phyloP scores from a whole-genome alignment of 2,113 vertebrate genomes.

The Lathamus discolor region DNA sequence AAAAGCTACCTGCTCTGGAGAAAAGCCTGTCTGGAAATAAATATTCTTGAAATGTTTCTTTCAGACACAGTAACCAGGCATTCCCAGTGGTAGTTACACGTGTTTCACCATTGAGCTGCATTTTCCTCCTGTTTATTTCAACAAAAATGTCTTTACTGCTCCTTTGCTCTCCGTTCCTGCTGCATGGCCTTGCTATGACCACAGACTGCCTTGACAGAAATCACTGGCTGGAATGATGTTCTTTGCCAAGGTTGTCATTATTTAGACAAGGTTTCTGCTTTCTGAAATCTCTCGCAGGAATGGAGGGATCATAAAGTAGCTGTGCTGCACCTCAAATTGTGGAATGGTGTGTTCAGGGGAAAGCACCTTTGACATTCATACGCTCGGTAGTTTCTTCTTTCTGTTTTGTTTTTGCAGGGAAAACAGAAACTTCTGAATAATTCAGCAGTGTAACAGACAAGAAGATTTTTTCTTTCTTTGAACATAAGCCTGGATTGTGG shows the following conservation, averaged over 20 bases:
- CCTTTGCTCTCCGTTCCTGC: neutral
- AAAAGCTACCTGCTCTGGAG: neutral
- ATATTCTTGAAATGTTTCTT: neutral
- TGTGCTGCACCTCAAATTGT: neutral
- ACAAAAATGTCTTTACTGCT: neutral
- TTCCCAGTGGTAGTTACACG: neutral
- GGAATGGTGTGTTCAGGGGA: neutral
- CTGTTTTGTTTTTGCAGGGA: neutral
- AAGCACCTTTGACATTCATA: neutral
- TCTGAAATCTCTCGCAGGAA: neutral
- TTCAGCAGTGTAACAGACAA: neutral
- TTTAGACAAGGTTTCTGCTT: conserved; percentile 48
- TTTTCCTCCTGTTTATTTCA: neutral
- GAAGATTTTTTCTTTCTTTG: neutral
- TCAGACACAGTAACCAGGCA: neutral
- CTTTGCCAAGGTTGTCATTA: conserved; percentile 56
- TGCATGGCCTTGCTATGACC: conserved; percentile 37
- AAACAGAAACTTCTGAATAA: neutral
- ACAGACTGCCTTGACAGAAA: conserved; percentile 54
- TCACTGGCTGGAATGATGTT: neutral
- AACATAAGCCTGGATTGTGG: neutral
- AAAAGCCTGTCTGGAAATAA: neutral
- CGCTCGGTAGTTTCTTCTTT: neutral
- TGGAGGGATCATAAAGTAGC: neutral
- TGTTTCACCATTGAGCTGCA: neutral